Evolutionary conservation across 2,113 vertebrate genomes (phyloP).

Genomic region (Rhegmatorhina hoffmannsi): DNA sequence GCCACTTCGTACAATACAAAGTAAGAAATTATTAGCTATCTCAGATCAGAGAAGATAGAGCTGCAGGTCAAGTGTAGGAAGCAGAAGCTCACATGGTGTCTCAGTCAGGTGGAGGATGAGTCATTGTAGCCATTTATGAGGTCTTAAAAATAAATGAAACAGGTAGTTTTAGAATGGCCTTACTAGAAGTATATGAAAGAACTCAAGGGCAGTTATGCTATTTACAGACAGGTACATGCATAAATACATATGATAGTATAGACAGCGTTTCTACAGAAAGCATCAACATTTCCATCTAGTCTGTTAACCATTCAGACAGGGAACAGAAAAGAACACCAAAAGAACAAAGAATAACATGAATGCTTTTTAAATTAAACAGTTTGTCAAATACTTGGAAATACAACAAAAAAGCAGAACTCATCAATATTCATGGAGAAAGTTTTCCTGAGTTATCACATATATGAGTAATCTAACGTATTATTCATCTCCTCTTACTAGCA

Average conservation of each 20-base stretch:
- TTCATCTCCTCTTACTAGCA: neutral
- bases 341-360: neutral
- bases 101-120: neutral
- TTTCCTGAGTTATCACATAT: neutral
- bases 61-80: conserved; percentile 7
- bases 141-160: neutral
- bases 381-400: neutral
- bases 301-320: neutral
- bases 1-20: neutral
- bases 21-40: neutral
- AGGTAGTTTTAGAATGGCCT: neutral
- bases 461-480: neutral
- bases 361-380: neutral
- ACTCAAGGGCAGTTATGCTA: neutral
- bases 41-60: neutral
- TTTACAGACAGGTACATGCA: neutral
- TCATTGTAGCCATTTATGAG: neutral
- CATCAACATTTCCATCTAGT: neutral
- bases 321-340: neutral
- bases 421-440: neutral
- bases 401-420: neutral
- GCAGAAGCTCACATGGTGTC: neutral
- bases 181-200: neutral
- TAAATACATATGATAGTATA: neutral
- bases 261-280: neutral